Conservation (phyloP, 2,888 invertebrate species). For the Buathra laborator region DNA sequence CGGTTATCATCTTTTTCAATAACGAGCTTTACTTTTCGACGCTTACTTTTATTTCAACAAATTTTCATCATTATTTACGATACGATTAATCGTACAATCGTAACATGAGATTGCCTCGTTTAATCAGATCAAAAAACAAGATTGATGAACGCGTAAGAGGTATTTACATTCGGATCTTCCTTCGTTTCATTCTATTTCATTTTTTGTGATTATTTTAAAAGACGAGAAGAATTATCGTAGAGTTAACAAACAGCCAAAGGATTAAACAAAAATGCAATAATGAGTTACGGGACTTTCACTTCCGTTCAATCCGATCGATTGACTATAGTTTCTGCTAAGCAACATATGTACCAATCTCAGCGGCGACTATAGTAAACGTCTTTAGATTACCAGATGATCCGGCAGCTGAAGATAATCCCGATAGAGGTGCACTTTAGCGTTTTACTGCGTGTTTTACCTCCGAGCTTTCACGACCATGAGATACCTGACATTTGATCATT, state of each 20-base stretch:
- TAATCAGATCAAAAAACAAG: no score
- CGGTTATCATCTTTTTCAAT: slow-evolving; percentile 35
- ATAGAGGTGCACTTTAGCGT: background rate
- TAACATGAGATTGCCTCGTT: background rate
- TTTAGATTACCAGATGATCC: background rate
- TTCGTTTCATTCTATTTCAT: no score
- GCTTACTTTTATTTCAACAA: background rate
- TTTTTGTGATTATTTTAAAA: background rate
- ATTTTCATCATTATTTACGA: background rate
- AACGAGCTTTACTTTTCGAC: slow-evolving; percentile 6
- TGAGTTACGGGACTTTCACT: background rate
- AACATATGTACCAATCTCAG: background rate
- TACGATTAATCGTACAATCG: background rate
- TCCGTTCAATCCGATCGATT: background rate
- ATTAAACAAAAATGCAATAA: background rate
- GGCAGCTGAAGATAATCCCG: background rate
- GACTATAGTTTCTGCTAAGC: background rate
- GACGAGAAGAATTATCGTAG: background rate
- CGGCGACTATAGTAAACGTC: background rate
- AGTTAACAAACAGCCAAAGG: background rate
- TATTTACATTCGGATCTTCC: no score
- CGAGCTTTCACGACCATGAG: background rate
- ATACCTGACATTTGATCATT: slow-evolving; percentile 45
- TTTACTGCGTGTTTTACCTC: slow-evolving; percentile 2
- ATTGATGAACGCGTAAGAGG: no score